Evolutionary conservation across 2,888 invertebrate species (phyloP), one percentile per base, ranked within the genome.

Genomic region (Lepidocyrtinus sp.): DNA sequence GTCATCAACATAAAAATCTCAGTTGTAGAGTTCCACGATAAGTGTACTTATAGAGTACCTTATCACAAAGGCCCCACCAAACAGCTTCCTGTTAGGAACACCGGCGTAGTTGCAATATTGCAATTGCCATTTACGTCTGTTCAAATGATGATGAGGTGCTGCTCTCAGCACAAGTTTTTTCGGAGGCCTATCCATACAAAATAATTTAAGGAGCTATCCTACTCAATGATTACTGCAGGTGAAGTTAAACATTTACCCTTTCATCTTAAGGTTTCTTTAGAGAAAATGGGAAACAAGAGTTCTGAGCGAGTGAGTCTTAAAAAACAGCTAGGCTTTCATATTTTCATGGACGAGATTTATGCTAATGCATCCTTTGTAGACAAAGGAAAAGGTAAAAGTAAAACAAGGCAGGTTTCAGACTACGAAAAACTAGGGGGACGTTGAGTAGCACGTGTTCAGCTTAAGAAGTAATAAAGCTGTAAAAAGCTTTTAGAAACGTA

Each of bases 141-240:
- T 50, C 50, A 12, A 50, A 50, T 50, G 50, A 50, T 50, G 50
- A 50, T 50, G 50, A 50, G 50, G 50, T 50, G 50, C 50, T 50
- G 50, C n/a, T 50, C 50, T 50, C 50, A 50, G 50, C 50, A 50
- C 50, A 50, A 36, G 12, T 36, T 36, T 36, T 50, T 50, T 50
- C 50, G 36, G 12, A 7, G 36, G 5, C 12, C 12, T 36, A 7
- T 36, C 17, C 50, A 2, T 12, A n/a, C n/a, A n/a, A n/a, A n/a
- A n/a, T 50, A 2, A n/a, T 50, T 50, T 50, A n/a, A 2, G 15
- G 5, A 12, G 17, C 50, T 7, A 50, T 50, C 17, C 12, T 50
- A 50, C 12, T 7, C 5, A 50, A n/a, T 50, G 17, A 7, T 7
- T 36, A 12, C 50, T 50, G 50, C 50, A 50, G 50, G 50, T 50